Base-by-base conservation (phyloP, 2,113 vertebrate species). In the Accipiter virgatus region DNA sequence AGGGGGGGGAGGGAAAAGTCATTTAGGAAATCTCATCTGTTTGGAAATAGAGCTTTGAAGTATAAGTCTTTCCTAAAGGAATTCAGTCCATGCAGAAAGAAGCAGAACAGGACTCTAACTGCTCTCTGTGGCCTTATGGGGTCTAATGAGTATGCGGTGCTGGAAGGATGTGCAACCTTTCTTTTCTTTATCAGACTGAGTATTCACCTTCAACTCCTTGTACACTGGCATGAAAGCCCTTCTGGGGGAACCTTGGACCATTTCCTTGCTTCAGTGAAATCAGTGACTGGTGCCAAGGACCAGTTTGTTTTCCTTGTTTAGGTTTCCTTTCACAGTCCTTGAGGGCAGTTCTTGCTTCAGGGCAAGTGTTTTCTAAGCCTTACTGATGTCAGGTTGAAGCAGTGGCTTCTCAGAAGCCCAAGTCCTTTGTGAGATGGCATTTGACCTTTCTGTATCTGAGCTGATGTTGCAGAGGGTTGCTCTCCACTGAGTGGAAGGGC, bases 361-460 rank as follows among this genome's bases (percentile, higher is more conserved):
- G 85, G 81, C 36, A 65, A 29, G 15, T 68, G 36, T 58, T 84
- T 89, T 87, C 81, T 87, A 80, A 90, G 84, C 66, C 53, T 50
- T 26, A 22, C 56, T 85, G 61, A 43, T 53, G 81, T 81, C 91
- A 81, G 40, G 66, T 38, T 58, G 81, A 32, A 77, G 65, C 40
- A 34, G 53, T 40, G 38, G 58, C 27, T 93, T 80, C 81, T 53
- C 27, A 85, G 80, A 31, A 52, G 83, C 73, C 5, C 3, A 56
- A 56, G 45, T 87, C 70, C 86, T 78, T 42, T 71, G 65, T 67
- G 80, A 71, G 73, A 20, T 58, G 73, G 21, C 70, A 17, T 93
- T 93, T 96, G 87, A 52, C 90, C 86, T 93, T 59, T 26, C 70
- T 63, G 15, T 71, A 36, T 26, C 63, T n/a, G 47, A 81, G 81